These are phyloP conservation scores for Rhinogobius similis DNA, from an alignment of 2,113 vertebrate species.

Conservation along the genomic window DNA sequence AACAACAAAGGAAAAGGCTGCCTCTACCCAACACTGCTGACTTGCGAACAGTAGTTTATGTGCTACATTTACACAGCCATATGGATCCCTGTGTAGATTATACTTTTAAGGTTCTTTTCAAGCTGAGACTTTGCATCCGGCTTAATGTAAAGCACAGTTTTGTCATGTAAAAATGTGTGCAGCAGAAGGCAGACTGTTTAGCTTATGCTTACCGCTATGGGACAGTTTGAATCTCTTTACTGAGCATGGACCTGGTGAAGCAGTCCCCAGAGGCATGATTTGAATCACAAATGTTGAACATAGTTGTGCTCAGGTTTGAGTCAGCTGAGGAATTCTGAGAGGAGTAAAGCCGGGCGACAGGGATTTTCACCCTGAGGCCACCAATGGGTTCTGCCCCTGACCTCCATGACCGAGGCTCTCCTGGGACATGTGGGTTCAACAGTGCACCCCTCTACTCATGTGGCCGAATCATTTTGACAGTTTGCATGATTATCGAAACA, in stretches of 20 bases:
- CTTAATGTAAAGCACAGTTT: conserved; percentile 44
- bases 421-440: conserved; percentile 40
- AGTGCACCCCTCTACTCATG: conserved; percentile 49
- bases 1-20: conserved; percentile 35
- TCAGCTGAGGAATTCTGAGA: conserved; percentile 70
- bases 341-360: conserved; percentile 67
- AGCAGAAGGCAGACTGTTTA: conserved; percentile 32
- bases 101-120: conserved; percentile 21
- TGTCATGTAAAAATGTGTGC: conserved; percentile 56
- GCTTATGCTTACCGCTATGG: conserved; percentile 53
- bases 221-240: conserved; percentile 48
- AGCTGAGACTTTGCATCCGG: conserved; percentile 21
- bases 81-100: conserved; percentile 21
- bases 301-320: conserved; percentile 69
- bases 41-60: not conserved
- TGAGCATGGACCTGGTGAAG: conserved; percentile 48
- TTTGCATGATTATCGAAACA: conserved; percentile 76
- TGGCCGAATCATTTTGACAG: conserved; percentile 77
- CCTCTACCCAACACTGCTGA: conserved; percentile 4
- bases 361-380: conserved; percentile 69
- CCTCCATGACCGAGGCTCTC: conserved; percentile 47
- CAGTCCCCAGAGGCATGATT: conserved; percentile 63
- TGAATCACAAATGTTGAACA: conserved; percentile 75
- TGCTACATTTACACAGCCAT: conserved; percentile 19
- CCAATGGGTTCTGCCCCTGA: conserved; percentile 61